These are phyloP conservation scores for Dichetophora obliterata DNA, from an alignment of 2,888 invertebrate genomes.

Conservation along the genomic window DNA sequence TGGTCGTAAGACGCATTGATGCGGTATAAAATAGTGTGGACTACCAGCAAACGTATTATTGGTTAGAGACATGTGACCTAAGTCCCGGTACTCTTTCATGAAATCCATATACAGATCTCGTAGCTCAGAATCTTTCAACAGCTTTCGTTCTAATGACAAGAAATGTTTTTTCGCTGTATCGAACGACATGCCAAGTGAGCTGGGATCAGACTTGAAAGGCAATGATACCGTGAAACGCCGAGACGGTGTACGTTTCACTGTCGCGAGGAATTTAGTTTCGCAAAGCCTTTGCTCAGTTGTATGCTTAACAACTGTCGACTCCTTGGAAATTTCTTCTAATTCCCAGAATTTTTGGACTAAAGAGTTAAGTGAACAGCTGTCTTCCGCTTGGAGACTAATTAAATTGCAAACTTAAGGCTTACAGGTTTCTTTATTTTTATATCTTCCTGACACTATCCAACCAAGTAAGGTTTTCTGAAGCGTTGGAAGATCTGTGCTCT, in stretches of 20 bases:
- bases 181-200: not conserved
- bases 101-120: conserved; percentile 7
- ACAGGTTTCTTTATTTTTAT: not conserved
- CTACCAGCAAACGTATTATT: not conserved
- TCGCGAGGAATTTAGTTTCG: no score
- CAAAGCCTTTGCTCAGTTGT: not conserved
- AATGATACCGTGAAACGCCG: conserved; percentile 41
- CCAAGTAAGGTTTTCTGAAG: conserved; percentile 38
- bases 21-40: conserved; percentile 40
- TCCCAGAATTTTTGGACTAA: conserved; percentile 38
- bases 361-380: not conserved
- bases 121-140: not conserved
- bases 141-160: not conserved
- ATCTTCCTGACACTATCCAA: conserved; percentile 24
- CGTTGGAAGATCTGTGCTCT: conserved; percentile 8
- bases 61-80: conserved; percentile 40
- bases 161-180: not conserved
- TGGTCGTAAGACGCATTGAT: conserved; percentile 38
- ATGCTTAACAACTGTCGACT: conserved; percentile 7
- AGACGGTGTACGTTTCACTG: conserved; percentile 13
- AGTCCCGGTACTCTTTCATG: conserved; percentile 39
- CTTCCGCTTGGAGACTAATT: not conserved
- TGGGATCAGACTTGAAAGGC: conserved; percentile 28
- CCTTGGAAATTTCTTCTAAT: conserved; percentile 34
- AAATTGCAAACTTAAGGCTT: not conserved